Evolutionary conservation across 2,113 vertebrate species (phyloP), one percentile per base, ranked within the genome.

Genomic region (Hemibagrus wyckioides): DNA sequence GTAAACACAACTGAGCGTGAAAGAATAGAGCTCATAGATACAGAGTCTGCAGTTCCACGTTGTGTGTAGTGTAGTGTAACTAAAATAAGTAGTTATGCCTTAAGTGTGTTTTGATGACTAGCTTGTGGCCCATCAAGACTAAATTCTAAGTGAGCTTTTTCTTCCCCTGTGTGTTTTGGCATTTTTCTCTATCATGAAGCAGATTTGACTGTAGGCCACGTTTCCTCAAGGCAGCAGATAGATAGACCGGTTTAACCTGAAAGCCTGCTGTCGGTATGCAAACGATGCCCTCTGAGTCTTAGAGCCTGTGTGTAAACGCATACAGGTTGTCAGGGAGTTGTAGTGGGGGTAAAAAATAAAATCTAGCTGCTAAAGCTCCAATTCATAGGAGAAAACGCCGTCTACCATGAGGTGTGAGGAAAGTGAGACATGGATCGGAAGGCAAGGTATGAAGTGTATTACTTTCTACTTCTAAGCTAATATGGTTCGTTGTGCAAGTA

Each of bases 241-340:
- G 63, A 83, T n/a, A 50, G 86, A 84, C 93, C 52, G 76, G 94
- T 92, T 89, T 84, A 85, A 94, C 92, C 90, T 83, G 92, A 92
- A 85, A 76, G 89, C 87, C 82, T 50, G 59, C 54, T 23, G 85
- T 80, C 89, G 86, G 91, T 94, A 94, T 94, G 92, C 91, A 83
- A 82, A 81, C 89, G 87, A 91, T 93, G 83, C 73, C 80, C 41
- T 50, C 41, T 0, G 63, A 39, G 36, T 71, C n/a, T 59, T 17
- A 2, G 41, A 41, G 76, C 15, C 54, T 25, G 85, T 61, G n/a
- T 15, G 61, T 67, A 65, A 50, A 76, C 17, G 39, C 30, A 52
- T 39, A 39, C 80, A 63, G 28, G 57, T 59, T 59, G 69, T 63
- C 80, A 63, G 39, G 1, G n/a, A 63, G n/a, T 30, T 19, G 39